These are phyloP conservation scores for Paralvinella palmiformis DNA, from an alignment of 1,140 invertebrate genomes.

Conservation along the genomic window DNA sequence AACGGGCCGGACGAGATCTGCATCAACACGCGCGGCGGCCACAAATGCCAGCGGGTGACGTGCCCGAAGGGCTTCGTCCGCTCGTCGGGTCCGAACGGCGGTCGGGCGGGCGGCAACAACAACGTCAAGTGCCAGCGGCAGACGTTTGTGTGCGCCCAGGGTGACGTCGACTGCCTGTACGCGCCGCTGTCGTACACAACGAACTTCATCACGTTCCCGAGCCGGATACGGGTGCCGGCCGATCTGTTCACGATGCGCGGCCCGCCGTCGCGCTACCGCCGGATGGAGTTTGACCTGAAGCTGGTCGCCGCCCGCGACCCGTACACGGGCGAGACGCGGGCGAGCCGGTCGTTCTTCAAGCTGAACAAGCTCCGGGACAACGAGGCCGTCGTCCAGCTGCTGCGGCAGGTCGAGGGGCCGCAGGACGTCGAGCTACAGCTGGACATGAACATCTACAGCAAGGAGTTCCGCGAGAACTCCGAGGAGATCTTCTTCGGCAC, in stretches of 20 bases:
- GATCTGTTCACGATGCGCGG: conserved; percentile 82
- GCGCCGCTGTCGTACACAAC: conserved; percentile 77
- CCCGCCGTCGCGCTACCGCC: conserved; percentile 62
- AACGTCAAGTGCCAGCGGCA: conserved; percentile 66
- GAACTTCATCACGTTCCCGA: conserved; percentile 85
- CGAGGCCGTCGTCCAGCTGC: conserved; percentile 68
- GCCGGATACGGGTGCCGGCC: conserved; percentile 68
- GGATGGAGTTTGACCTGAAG: conserved; percentile 67
- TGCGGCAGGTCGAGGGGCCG: conserved; percentile 68
- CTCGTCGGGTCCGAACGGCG: too few relatives aligned
- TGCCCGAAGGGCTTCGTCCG: conserved; percentile 78
- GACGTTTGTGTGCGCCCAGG: conserved; percentile 60
- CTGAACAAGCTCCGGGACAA: conserved; percentile 48
- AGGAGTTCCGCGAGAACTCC: conserved; percentile 37
- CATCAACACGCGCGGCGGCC: conserved; percentile 82
- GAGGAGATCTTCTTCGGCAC: conserved; percentile 65
- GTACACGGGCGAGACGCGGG: conserved; percentile 24
- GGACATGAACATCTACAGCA: conserved; percentile 71
- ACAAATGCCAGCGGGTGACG: conserved; percentile 74
- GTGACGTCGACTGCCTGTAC: conserved; percentile 65
- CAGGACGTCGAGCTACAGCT: conserved; percentile 83
- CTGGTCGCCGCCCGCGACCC: conserved; percentile 48
- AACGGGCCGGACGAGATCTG: conserved; percentile 67
- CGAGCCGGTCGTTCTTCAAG: conserved; percentile 30
- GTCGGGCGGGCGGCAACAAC: too few relatives aligned